Base-by-base conservation (phyloP, 64 coral and sea anemone species). In the Pocillopora verrucosa region DNA sequence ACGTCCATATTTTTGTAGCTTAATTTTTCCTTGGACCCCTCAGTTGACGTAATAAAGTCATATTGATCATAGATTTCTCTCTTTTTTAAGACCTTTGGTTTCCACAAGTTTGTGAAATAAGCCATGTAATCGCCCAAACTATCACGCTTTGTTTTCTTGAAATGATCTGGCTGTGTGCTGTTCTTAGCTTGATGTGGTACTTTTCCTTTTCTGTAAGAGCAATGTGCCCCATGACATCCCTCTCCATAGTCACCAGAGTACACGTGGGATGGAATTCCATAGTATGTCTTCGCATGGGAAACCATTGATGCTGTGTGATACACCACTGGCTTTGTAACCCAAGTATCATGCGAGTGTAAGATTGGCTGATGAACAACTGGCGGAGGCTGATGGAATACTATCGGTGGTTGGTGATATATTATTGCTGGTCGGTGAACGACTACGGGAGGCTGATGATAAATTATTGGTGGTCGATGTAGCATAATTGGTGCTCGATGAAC, bases 381-480 rank as follows among this genome's bases (percentile, higher is more conserved):
- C 14, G 90, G 83, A 13, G 97, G 97, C 84, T 99, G 97, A 64
- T 99, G 97, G 87, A 99, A 99, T 25, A 99, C 91, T n/a, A 99
- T 99, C 5, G 84, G 87, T 57, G 94, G 94, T 72, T 99, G 97
- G 64, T 95, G 94, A 69, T 99, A 99, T 16, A 99, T 95, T 20
- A 99, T 95, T 36, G 97, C 97, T 56, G 97, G 97, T 15, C 97
- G 84, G 79, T 99, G 97, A 25, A 99, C 91, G 9, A 99, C 94
- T 26, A 99, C 94, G 11, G 97, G 97, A 19, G 97, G 94, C 60
- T 99, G 97, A 76, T 99, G 97, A 75, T 99, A 99, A 22, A 99
- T 74, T 16, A 99, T 99, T 11, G 97, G 90, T 20, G 97, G 97
- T 13, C 97, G 59, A 60, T 99, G 97, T 36, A 99, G 88, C 90